Evolutionary conservation across 2,797 vertebrate species (phyloP).

Genomic region (Mergus octosetaceus): DNA sequence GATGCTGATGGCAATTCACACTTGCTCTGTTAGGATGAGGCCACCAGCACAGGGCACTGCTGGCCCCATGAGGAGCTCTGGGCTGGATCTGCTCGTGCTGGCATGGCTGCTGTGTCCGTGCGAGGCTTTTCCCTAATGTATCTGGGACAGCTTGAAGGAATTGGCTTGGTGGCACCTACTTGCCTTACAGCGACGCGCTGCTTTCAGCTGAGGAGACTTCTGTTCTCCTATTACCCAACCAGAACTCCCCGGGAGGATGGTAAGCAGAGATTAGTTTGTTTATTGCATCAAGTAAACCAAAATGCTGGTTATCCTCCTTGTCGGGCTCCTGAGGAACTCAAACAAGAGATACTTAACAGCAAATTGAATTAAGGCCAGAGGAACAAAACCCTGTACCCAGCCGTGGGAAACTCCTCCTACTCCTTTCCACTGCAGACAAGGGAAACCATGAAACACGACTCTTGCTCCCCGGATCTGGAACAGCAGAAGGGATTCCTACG

Average conservation of each 20-base stretch:
- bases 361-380: conserved; percentile 47
- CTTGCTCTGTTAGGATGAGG: not conserved
- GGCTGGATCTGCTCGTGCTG: not conserved
- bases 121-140: not conserved
- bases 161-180: not conserved
- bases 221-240: not conserved
- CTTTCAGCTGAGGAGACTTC: not conserved
- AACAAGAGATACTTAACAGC: conserved; percentile 17
- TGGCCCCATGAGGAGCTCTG: not conserved
- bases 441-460: conserved; percentile 54
- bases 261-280: conserved; percentile 36
- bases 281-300: not conserved
- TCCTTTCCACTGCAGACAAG: conserved; percentile 30
- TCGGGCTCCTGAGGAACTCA: conserved; percentile 14
- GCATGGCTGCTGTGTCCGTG: accelerated
- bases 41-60: not conserved
- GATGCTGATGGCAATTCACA: not conserved
- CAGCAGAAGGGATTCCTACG: not conserved
- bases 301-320: conserved; percentile 29
- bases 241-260: not conserved
- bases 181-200: not conserved
- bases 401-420: conserved; percentile 54
- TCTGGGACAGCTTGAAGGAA: not conserved
- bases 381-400: conserved; percentile 17
- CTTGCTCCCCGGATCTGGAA: not conserved